Base-by-base conservation (phyloP, 2,113 vertebrate genomes). In the Eptatretus burgeri region DNA sequence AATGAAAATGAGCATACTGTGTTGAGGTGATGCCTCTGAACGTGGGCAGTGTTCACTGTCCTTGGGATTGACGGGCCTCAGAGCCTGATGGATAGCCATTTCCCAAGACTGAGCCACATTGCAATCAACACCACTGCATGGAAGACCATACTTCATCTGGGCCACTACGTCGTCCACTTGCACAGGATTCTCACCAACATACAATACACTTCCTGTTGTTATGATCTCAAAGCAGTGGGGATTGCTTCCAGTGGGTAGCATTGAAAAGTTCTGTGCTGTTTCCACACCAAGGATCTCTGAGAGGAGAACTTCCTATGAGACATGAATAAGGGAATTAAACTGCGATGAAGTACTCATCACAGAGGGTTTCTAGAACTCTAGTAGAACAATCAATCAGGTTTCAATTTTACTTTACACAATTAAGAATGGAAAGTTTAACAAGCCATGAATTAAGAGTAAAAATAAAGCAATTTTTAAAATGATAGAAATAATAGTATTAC, bases 271-370 rank as follows among this genome's bases (percentile, higher is more conserved):
- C 75, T 83, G 84, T 67, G 81, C 83, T n/a, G 81, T 78, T 64
- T 91, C 87, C 75, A 96, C 72, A 51, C 79, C 83, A 65, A 96
- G 74, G 71, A 96, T 80, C 76, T 96, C 91, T 27, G 88, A 95
- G 70, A 96, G 73, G 20, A 88, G 88, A 67, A 96, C 93, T 76
- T 96, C 91, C 91, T 96, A n/a, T n/a, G n/a, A n/a, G n/a, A n/a
- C n/a, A n/a, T n/a, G n/a, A n/a, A n/a, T n/a, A n/a, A n/a, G n/a
- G n/a, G n/a, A n/a, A n/a, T n/a, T n/a, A n/a, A n/a, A n/a, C n/a
- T n/a, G n/a, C n/a, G n/a, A n/a, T n/a, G n/a, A n/a, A n/a, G n/a
- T n/a, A n/a, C n/a, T n/a, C n/a, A n/a, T n/a, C n/a, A n/a, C n/a
- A n/a, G n/a, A n/a, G n/a, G n/a, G n/a, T n/a, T n/a, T n/a, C n/a